phyloP scores from a whole-genome alignment of 30 jellyfish, hydroid and myxozoan genomes.

The Hydra vulgaris region DNA sequence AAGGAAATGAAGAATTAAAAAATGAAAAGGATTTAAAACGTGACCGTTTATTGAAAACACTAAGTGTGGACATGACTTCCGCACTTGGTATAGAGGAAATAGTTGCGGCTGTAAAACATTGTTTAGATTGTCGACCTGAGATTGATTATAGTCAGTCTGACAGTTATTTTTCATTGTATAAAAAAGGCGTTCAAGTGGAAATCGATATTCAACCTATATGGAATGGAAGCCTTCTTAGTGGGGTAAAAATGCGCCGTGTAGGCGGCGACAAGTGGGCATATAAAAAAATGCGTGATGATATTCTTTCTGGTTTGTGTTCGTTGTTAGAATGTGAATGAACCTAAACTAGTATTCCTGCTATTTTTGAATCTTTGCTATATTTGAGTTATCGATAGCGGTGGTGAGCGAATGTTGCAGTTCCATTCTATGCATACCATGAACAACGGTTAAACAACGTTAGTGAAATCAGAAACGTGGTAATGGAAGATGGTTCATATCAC shows the following conservation, averaged over 20 bases:
- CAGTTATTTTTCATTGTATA: constrained; percentile 63
- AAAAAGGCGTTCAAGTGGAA: constrained; percentile 85
- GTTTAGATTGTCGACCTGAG: constrained; percentile 50
- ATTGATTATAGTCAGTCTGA: constrained; percentile 70
- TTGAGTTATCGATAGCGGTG: no score
- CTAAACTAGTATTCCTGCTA: no score
- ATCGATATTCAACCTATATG: constrained; percentile 47
- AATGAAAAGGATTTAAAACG: constrained; percentile 6
- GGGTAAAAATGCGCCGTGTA: constrained; percentile 60
- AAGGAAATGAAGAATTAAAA: neutral
- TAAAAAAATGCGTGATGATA: constrained; percentile 65
- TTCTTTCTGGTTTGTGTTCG: constrained; percentile 12
- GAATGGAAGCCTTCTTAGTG: constrained; percentile 48
- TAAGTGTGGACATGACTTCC: constrained; percentile 61
- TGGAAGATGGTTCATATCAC: no score
- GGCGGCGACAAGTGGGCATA: constrained; percentile 91
- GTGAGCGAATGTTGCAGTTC: no score
- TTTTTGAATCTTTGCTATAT: no score
- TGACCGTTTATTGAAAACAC: constrained; percentile 49
- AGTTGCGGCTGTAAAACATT: constrained; percentile 59
- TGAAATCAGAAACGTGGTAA: no score
- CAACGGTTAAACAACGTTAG: no score
- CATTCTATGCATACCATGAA: no score
- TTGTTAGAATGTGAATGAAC: neutral
- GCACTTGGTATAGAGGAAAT: constrained; percentile 41